Conservation (phyloP, 2,113 vertebrate genomes). For the Mustela nigripes region DNA sequence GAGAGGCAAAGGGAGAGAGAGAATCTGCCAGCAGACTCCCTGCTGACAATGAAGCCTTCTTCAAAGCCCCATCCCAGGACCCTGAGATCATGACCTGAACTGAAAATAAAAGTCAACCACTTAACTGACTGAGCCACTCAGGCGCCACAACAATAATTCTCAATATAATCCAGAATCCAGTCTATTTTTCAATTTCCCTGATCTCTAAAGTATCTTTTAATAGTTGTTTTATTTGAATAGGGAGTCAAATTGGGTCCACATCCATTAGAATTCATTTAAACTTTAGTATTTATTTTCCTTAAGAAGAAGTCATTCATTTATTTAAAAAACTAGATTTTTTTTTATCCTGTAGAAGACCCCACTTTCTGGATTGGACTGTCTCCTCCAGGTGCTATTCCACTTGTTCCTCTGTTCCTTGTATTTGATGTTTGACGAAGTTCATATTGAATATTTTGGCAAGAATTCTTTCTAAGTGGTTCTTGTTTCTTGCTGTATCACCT, state of each 20-base stretch:
- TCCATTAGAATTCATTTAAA: background rate
- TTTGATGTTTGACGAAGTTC: background rate
- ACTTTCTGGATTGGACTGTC: background rate
- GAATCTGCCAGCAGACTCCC: background rate
- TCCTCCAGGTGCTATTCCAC: background rate
- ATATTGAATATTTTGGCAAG: background rate
- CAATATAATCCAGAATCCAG: background rate
- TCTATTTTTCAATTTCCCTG: background rate
- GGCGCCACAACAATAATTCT: background rate
- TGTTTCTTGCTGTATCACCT: background rate
- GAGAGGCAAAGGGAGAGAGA: background rate
- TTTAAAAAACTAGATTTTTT: background rate
- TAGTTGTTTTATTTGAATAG: background rate
- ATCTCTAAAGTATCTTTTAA: conserved; percentile 27
- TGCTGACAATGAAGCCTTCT: background rate
- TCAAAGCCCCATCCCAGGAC: background rate
- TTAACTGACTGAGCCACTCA: background rate
- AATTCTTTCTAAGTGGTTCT: background rate
- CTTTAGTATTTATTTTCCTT: background rate
- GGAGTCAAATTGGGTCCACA: background rate
- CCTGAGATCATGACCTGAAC: background rate
- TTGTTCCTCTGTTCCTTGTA: background rate
- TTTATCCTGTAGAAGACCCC: background rate
- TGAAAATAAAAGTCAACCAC: background rate
- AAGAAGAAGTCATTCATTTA: background rate